Base-by-base conservation (phyloP, 1,140 invertebrate genomes). In the Drosophila tropicalis region DNA sequence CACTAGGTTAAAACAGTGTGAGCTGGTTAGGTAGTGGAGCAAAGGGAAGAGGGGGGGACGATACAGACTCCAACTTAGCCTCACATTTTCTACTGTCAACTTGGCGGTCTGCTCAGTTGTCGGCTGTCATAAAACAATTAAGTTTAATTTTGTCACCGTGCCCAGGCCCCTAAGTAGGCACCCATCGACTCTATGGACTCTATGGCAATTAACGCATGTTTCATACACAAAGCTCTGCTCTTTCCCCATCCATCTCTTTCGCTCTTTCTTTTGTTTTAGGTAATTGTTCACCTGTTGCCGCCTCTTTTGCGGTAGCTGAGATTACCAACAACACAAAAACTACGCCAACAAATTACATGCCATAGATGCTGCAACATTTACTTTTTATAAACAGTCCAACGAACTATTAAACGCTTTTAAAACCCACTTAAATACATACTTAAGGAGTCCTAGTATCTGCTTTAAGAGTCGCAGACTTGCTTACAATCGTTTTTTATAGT, bases 91-190 rank as follows among this genome's bases (percentile, higher is more conserved):
- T 61, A 67, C 54, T 64, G 58, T 62, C 64, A 15, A 64, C 44
- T 22, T 68, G 65, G 65, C 82, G 71, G 63, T 87, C 72, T 63
- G 67, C 64, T 57, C 72, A 56, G 60, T 69, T 65, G 72, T 69
- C 67, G 61, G 32, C 70, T 83, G 84, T 89, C 84, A 87, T 87
- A 87, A 87, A 89, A 87, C 84, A 87, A 87, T 87, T 87, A 87
- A 87, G 80, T 87, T 89, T 87, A 89, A 87, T 87, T 87, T 81
- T 87, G 84, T 90, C 85, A 90, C 85, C 84, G 84, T 81, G 80
- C 72, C 72, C 54, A 63, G 61, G 68, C 60, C 25, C 19, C 62
- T 60, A 67, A 51, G 40, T 19, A 22, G 44, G 22, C 62, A 74
- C 36, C 32, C 69, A 78, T 39, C 54, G 62, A 60, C 70, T 67